phyloP scores from a whole-genome alignment of 2,797 vertebrate genomes.

The Caiman crocodilus region DNA sequence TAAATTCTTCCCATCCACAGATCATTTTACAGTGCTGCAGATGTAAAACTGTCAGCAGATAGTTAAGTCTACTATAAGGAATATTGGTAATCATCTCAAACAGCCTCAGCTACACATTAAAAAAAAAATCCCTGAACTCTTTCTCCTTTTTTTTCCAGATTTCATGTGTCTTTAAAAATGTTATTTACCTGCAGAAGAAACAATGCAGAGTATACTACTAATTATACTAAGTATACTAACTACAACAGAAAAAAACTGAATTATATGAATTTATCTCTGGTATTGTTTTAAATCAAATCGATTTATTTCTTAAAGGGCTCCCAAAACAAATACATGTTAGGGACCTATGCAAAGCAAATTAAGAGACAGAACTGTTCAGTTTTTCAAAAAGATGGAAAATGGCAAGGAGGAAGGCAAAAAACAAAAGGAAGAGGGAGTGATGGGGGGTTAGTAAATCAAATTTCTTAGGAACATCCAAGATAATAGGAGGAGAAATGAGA shows the following conservation, averaged over 20 bases:
- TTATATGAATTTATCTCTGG: background rate
- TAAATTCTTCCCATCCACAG: background rate
- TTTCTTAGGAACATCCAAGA: background rate
- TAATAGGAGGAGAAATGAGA: background rate
- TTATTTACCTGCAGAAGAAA: background rate
- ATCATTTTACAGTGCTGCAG: background rate
- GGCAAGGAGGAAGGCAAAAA: background rate
- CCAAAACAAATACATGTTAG: background rate
- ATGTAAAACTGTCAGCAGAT: background rate
- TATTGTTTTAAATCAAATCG: constrained; percentile 15
- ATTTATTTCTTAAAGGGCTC: constrained; percentile 1
- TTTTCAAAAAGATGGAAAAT: constrained; percentile 32
- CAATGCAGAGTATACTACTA: background rate
- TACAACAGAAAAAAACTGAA: background rate
- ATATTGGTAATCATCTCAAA: background rate
- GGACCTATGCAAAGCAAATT: background rate
- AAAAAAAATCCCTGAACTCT: background rate
- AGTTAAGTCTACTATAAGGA: background rate
- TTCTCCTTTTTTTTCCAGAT: background rate
- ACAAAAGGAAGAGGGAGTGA: background rate
- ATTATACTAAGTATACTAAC: background rate
- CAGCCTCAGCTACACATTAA: background rate
- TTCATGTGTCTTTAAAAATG: background rate
- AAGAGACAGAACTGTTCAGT: background rate
- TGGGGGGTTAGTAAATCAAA: background rate